phyloP scores from a whole-genome alignment of 1,140 invertebrate genomes.

The Drosophila mojavensis region DNA sequence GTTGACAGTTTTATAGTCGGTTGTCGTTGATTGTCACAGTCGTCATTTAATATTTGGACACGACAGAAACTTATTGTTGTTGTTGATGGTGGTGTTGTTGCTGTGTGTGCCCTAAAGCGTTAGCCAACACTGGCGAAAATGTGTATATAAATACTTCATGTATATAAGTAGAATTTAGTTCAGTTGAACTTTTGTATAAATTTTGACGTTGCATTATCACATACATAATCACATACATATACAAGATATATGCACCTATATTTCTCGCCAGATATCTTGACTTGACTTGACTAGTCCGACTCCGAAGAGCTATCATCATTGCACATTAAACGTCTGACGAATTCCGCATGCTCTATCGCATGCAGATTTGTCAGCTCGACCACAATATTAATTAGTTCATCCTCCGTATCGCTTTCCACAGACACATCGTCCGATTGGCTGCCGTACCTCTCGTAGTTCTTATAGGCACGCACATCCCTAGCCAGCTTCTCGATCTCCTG shows the following conservation, averaged over 20 bases:
- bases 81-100: conserved; percentile 13
- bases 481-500: not conserved
- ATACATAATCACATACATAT: no score
- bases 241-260: no score
- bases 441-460: not conserved
- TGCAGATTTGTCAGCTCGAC: not conserved
- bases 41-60: conserved; percentile 79
- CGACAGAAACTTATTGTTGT: conserved; percentile 60
- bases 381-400: not conserved
- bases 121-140: not conserved
- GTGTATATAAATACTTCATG: no score
- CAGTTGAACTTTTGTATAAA: no score
- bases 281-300: not conserved
- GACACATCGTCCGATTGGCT: not conserved
- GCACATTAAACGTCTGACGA: not conserved
- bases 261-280: not conserved
- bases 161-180: no score
- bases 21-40: conserved; percentile 76
- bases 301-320: no score
- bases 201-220: no score
- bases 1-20: conserved; percentile 80
- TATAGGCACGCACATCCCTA: not conserved
- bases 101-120: conserved; percentile 7
- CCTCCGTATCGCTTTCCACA: not conserved
- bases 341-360: not conserved